Conservation (phyloP, 2,113 vertebrate genomes). For the Rynchops niger region DNA sequence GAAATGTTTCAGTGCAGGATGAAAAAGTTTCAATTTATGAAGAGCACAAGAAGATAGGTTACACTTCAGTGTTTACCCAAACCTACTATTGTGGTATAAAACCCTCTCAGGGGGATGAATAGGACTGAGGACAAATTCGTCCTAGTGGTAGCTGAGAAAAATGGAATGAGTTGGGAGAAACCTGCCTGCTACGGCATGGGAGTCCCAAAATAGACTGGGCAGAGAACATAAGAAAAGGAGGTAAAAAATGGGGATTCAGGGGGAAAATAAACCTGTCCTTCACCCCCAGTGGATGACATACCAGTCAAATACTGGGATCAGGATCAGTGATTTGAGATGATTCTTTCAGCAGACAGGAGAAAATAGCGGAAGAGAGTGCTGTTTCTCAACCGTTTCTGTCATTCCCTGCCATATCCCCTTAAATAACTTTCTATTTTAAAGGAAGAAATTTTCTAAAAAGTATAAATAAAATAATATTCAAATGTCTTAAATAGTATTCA, state of each 20-base stretch:
- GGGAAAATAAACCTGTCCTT: neutral
- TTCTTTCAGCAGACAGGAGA: neutral
- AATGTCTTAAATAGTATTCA: neutral
- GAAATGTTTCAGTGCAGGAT: conserved; percentile 16
- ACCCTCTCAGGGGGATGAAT: neutral
- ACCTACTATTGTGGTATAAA: conserved; percentile 14
- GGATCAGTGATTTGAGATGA: neutral
- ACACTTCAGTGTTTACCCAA: conserved; percentile 23
- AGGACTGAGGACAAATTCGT: neutral
- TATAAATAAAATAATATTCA: neutral
- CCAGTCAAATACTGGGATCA: neutral
- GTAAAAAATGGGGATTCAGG: neutral
- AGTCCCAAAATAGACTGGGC: neutral
- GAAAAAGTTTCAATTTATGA: conserved; percentile 33
- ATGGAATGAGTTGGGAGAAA: neutral
- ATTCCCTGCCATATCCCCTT: neutral
- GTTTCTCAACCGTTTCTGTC: neutral
- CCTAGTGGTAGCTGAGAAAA: conserved; percentile 8
- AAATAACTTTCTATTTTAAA: neutral
- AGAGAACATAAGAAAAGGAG: neutral
- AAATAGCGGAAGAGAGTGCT: neutral
- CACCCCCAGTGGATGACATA: neutral
- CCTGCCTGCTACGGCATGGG: neutral
- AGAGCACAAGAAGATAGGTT: neutral
- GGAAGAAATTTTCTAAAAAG: neutral